phyloP scores from a whole-genome alignment of 2,888 invertebrate genomes.

The Steinernema scapterisci region DNA sequence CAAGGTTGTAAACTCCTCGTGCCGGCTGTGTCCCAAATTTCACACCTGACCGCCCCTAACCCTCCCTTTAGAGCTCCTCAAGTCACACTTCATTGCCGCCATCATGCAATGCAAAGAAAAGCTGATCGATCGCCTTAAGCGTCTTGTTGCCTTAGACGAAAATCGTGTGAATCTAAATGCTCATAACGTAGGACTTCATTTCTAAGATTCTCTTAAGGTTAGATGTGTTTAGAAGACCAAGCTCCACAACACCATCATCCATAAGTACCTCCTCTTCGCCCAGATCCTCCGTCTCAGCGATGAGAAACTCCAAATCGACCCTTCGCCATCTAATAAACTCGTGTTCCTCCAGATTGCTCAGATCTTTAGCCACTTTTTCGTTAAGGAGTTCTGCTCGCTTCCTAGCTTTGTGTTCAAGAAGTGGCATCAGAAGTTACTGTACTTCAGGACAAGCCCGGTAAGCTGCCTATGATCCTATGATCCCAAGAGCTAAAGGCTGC shows the following conservation, averaged over 20 bases:
- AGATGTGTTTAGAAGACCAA: conserved; percentile 5
- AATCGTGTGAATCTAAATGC: background rate
- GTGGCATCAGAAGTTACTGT: conserved; percentile 34
- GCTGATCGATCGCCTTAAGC: background rate
- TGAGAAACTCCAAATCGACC: conserved; percentile 35
- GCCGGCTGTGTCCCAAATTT: background rate
- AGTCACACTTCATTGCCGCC: no score
- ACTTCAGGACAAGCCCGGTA: conserved; percentile 34
- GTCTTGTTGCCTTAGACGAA: background rate
- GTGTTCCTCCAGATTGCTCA: conserved; percentile 33
- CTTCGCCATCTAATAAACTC: conserved; percentile 16
- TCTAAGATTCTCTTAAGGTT: background rate
- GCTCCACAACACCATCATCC: background rate
- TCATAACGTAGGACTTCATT: background rate
- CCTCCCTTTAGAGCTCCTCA: no score
- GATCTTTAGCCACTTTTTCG: conserved; percentile 38
- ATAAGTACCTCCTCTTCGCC: conserved; percentile 15
- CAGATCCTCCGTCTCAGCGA: conserved; percentile 30
- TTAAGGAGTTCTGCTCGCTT: background rate
- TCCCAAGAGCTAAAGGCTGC: background rate
- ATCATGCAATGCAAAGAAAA: conserved; percentile 13
- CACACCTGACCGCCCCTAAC: background rate
- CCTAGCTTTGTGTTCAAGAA: background rate
- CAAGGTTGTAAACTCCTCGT: no score
- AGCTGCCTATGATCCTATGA: background rate